Evolutionary conservation across 2,113 vertebrate genomes (phyloP).

Genomic region (Atractosteus spatula): DNA sequence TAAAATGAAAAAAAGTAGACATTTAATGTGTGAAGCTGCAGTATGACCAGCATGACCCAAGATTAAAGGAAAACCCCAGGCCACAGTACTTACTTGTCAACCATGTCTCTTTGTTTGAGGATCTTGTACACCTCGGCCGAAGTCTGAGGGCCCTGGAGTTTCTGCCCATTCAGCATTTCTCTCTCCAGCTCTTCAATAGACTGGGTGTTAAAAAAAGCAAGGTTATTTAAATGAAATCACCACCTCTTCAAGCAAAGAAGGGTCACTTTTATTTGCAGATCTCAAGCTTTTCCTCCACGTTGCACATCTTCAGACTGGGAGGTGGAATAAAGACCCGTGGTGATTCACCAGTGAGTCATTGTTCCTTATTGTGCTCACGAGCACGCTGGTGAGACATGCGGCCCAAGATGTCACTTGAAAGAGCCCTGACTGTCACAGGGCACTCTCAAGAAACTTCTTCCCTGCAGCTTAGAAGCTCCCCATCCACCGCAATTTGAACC

Average conservation of each 20-base stretch:
- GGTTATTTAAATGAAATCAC: background rate
- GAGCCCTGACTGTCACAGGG: too few relatives aligned
- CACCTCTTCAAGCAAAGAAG: background rate
- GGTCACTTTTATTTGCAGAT: background rate
- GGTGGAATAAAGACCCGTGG: background rate
- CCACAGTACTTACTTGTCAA: constrained; percentile 53
- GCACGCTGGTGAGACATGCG: too few relatives aligned
- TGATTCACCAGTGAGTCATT: background rate
- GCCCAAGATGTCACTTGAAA: too few relatives aligned
- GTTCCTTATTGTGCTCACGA: background rate
- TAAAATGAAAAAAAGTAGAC: too few relatives aligned
- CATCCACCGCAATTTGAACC: too few relatives aligned
- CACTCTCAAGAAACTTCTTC: too few relatives aligned
- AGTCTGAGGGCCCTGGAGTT: constrained; percentile 83
- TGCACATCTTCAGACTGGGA: background rate
- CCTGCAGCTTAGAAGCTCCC: too few relatives aligned
- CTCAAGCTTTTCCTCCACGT: background rate
- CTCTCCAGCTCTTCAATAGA: constrained; percentile 76
- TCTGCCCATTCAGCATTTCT: constrained; percentile 86
- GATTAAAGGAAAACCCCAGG: background rate
- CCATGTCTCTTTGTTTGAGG: constrained; percentile 51
- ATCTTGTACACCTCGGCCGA: constrained; percentile 63
- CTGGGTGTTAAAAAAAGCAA: constrained; percentile 49
- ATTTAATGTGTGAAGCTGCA: too few relatives aligned
- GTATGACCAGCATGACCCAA: too few relatives aligned